Evolutionary conservation across 37 sponge, comb jelly and placozoan species (phyloP), one percentile per base, ranked within the genome.

Genomic region (Sycon ciliatum): DNA sequence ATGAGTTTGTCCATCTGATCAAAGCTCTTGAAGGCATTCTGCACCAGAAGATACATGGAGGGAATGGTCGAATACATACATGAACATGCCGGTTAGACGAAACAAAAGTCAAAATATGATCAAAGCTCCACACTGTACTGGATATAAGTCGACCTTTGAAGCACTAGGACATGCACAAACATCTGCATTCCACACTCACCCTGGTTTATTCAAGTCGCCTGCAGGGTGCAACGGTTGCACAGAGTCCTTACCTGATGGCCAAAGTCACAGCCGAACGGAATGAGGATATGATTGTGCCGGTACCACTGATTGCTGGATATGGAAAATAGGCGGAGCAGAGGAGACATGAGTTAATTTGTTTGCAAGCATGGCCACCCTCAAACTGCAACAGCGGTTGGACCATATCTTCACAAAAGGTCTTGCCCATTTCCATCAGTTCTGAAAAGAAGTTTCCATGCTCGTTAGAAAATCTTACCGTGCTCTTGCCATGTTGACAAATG

Each of bases 201-300:
- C n/a, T n/a, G n/a, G n/a, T n/a, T n/a, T n/a, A n/a, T n/a, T n/a
- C n/a, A n/a, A n/a, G n/a, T n/a, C n/a, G n/a, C n/a, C n/a, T n/a
- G n/a, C n/a, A n/a, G n/a, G n/a, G n/a, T n/a, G n/a, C n/a, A n/a
- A n/a, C n/a, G n/a, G n/a, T n/a, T n/a, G n/a, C n/a, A n/a, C n/a
- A n/a, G n/a, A n/a, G n/a, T n/a, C n/a, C 63, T 9, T 23, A 60
- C 63, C 32, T 23, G 24, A 60, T 60, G 63, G 7, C 22, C 63
- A 60, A 60, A 60, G 32, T 60, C 63, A 60, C 63, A 60, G 63
- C 63, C 63, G 16, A 60, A 60, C 26, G 63, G 63, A 60, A 60
- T 60, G 7, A 60, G 32, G 9, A 60, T 22, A 18, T 60, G 63
- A 18, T 60, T 60, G 32, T 60, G 63, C 9, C 63, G 63, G 32